phyloP scores from a whole-genome alignment of 2,888 invertebrate genomes.

The Metellina segmentata region DNA sequence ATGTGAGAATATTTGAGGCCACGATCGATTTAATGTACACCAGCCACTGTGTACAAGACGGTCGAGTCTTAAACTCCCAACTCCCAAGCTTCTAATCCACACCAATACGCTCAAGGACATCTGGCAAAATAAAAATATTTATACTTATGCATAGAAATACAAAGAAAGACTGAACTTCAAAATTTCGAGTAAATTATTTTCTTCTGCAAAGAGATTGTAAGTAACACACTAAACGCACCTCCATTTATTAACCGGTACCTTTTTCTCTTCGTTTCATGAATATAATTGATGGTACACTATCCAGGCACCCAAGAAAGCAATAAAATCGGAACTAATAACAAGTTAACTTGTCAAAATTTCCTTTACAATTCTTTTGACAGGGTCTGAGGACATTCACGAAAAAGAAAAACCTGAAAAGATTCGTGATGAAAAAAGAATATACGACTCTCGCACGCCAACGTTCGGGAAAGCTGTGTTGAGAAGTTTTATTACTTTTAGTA shows the following conservation, averaged over 20 bases:
- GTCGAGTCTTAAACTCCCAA: too few relatives aligned
- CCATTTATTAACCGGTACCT: background rate
- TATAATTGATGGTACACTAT: background rate
- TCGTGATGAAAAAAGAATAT: background rate
- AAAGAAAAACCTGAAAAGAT: background rate
- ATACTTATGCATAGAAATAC: too few relatives aligned
- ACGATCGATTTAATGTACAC: too few relatives aligned
- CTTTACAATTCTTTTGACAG: background rate
- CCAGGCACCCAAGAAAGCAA: background rate
- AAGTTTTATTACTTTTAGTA: slow-evolving; percentile 44
- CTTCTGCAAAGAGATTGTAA: too few relatives aligned
- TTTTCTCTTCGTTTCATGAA: background rate
- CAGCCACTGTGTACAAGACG: too few relatives aligned
- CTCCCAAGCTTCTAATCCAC: too few relatives aligned
- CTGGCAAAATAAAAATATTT: too few relatives aligned
- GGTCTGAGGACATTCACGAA: background rate
- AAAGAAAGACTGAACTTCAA: too few relatives aligned
- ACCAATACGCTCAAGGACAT: too few relatives aligned
- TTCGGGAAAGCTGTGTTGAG: background rate
- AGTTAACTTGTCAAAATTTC: background rate
- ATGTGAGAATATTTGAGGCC: too few relatives aligned
- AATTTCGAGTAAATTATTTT: too few relatives aligned
- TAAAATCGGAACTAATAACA: background rate
- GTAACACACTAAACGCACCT: background rate
- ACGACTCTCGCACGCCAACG: background rate